Base-by-base conservation (phyloP, 2,113 vertebrate genomes). In the Planiliza haematocheilus region DNA sequence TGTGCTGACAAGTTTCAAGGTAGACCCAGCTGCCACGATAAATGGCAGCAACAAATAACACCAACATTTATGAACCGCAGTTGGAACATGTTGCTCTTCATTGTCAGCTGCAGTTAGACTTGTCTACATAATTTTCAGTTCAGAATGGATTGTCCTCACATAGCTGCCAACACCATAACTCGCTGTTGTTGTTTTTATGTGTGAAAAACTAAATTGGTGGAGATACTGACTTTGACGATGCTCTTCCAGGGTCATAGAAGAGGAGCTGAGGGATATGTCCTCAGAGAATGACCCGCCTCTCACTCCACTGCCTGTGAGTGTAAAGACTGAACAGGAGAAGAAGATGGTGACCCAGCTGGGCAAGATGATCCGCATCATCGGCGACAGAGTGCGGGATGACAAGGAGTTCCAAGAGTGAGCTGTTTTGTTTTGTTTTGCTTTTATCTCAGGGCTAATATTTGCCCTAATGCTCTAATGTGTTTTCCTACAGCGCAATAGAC, bases 341-440 rank as follows among this genome's bases (percentile, higher is more conserved):
- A 81, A 83, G 53, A 0, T 88, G 7, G 86, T 86, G 38, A 67
- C 1, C 7, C 79, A 90, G 77, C 61, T 87, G 46, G 62, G 61
- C 10, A 77, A 34, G 48, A 82, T 88, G 82, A 42, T 85, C 43
- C 63, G 77, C 1, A 79, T 85, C 53, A 41, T 90, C 0, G 84
- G 86, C 0, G 82, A 88, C 79, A 30, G 10, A 17, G 18, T 88
- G 14, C 49, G 34, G 64, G 77, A 48, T 1, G 68, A 90, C 69
- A 8, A 42, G 21, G 75, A 82, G 53, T 74, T 87, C 34, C 72
- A 85, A 24, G 86, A 90, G 88, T 90, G 72, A 83, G 24, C 24
- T 30, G 24, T 30, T 52, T 7, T 38, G 2, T 37, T 3, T 7
- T 11, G 0, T 37, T 49, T 51, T 6, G 24, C 5, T 30, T 30